A percentile compares a stretch with the other conserved stretches of the same genome.
These are phyloP conservation scores for Gobius niger DNA, from an alignment of 2,113 vertebrate genomes.

Conservation along the genomic window DNA sequence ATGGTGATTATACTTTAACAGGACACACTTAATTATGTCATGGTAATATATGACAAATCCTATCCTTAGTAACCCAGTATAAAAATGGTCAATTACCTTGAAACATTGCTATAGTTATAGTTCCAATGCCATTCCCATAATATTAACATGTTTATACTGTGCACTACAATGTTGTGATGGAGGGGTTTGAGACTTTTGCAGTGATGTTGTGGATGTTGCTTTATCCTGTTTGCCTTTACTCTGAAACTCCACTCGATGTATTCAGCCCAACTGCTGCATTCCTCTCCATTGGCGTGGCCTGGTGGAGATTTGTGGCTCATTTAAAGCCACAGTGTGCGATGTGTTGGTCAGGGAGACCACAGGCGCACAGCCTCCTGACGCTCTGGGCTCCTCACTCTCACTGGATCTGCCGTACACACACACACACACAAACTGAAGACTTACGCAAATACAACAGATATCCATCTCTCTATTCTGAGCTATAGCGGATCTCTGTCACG, in stretches of 20 bases:
- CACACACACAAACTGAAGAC: slow-evolving; percentile 10
- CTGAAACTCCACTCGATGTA: no score
- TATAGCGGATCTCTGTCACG: slow-evolving; percentile 50
- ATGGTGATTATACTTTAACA: no score
- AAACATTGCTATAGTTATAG: no score
- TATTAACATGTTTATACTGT: no score
- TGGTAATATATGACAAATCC: no score
- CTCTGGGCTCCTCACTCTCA: slow-evolving; percentile 38
- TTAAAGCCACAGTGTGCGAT: slow-evolving; percentile 65
- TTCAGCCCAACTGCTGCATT: slow-evolving; percentile 29
- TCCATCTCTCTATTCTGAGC: slow-evolving; percentile 31
- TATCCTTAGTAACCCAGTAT: no score
- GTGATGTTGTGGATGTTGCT: slow-evolving; percentile 35
- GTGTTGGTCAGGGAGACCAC: slow-evolving; percentile 53
- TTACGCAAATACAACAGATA: slow-evolving; percentile 21
- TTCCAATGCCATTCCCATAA: no score
- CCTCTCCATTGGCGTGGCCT: slow-evolving; percentile 51
- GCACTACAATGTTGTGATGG: no score
- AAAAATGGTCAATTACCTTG: no score
- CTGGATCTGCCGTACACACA: slow-evolving; percentile 9
- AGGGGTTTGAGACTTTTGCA: not conserved
- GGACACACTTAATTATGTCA: no score
- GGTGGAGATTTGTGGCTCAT: slow-evolving; percentile 64
- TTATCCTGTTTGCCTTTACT: slow-evolving; percentile 43
- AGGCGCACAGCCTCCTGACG: slow-evolving; percentile 42